Percentiles rank a stretch among this genome's conserved stretches.
Conservation (phyloP, 2,797 vertebrate genomes). For the Diplodus sargus region DNA sequence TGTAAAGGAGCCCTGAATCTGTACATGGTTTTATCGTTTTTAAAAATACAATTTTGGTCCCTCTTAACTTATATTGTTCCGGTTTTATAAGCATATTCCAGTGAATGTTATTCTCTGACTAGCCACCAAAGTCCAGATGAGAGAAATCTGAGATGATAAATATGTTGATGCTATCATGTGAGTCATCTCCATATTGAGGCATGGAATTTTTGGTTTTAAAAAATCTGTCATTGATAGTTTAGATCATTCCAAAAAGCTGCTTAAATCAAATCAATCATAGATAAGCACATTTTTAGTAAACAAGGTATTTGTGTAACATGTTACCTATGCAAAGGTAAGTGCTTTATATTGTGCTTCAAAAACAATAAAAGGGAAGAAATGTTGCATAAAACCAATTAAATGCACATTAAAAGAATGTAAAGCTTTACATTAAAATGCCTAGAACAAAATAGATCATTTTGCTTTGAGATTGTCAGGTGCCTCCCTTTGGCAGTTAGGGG, state of each 20-base stretch:
- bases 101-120: not conserved
- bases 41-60: not conserved
- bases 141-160: not conserved
- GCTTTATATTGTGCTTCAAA: not conserved
- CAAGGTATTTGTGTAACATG: not conserved
- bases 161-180: not conserved
- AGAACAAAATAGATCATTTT: not conserved
- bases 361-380: not conserved
- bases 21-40: not conserved
- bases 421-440: not conserved
- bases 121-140: not conserved
- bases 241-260: not conserved
- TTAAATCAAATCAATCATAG: not conserved
- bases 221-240: not conserved
- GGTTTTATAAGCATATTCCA: not conserved
- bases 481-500: no score
- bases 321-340: not conserved
- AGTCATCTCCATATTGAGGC: not conserved
- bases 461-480: not conserved
- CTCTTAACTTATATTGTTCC: not conserved
- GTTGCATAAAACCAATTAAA: not conserved
- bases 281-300: not conserved
- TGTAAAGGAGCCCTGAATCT: no score
- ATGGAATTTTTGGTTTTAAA: no score
- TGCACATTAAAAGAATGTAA: not conserved